Evolutionary conservation across 1,140 invertebrate species (phyloP).

Genomic region (Microplitis demolitor): DNA sequence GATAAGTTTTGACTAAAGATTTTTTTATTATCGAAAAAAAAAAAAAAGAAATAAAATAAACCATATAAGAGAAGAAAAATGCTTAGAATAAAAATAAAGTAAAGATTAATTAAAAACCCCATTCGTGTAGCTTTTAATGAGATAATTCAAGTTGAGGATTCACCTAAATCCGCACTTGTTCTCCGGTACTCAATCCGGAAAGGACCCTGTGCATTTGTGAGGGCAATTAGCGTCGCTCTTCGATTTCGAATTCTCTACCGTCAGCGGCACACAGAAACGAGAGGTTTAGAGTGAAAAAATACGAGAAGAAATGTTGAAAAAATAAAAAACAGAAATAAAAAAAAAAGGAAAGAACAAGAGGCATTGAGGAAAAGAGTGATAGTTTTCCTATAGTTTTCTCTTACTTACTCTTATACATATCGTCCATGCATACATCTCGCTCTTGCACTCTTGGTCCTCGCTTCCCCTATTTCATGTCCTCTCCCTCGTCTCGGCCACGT

Average conservation of each 20-base stretch:
- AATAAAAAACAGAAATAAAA: constrained; percentile 20
- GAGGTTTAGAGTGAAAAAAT: neutral
- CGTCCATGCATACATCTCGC: constrained; percentile 22
- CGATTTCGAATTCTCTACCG: constrained; percentile 18
- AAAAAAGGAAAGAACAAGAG: constrained; percentile 5
- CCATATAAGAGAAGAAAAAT: too few species aligned
- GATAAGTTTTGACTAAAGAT: too few species aligned
- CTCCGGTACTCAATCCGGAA: neutral
- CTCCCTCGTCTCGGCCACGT: constrained; percentile 34
- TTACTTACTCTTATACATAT: constrained; percentile 26
- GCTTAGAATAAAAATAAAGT: too few species aligned
- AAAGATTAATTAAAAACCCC: neutral
- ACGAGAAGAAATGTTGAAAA: neutral
- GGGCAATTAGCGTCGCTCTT: constrained; percentile 46
- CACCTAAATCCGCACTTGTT: constrained; percentile 7
- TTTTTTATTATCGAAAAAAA: too few species aligned
- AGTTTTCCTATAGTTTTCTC: constrained; percentile 16
- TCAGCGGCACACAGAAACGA: neutral
- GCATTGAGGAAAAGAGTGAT: constrained; percentile 14
- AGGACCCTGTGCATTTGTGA: constrained; percentile 11
- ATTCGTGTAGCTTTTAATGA: constrained; percentile 3
- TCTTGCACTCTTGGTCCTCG: constrained; percentile 17
- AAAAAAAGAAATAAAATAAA: too few species aligned
- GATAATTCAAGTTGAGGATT: constrained; percentile 5
- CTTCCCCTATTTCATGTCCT: constrained; percentile 34